A percentile compares a stretch with the other conserved stretches of the same genome.
Evolutionary conservation across 2,797 vertebrate species (phyloP).

Genomic region (Eupleurogrammus muticus): DNA sequence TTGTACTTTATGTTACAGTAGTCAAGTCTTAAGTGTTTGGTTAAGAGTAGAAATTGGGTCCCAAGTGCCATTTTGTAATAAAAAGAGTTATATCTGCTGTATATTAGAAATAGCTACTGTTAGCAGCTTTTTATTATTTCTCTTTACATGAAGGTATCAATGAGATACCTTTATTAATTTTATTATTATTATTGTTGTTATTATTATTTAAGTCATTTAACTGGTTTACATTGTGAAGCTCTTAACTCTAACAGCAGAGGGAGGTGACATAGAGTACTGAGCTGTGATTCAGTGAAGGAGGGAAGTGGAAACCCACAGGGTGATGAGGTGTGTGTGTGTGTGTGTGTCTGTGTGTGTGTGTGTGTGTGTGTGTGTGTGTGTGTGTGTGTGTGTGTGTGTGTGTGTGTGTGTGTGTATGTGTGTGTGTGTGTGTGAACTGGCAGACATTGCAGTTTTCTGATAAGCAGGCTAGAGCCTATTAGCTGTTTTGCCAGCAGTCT

Average conservation of each 20-base stretch:
- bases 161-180: too few species aligned
- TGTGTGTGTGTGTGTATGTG: slow-evolving; percentile 23
- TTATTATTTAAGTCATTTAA: slow-evolving; percentile 42
- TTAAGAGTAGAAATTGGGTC: too few species aligned
- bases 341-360: slow-evolving; percentile 22
- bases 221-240: slow-evolving; percentile 58
- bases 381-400: slow-evolving; percentile 20
- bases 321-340: not conserved
- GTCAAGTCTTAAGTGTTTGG: too few species aligned
- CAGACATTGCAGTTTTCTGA: slow-evolving; percentile 55
- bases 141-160: too few species aligned
- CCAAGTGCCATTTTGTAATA: too few species aligned
- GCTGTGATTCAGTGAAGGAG: slow-evolving; percentile 30
- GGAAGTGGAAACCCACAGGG: slow-evolving; percentile 13
- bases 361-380: slow-evolving; percentile 27
- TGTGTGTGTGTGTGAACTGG: slow-evolving; percentile 22
- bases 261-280: slow-evolving; percentile 17
- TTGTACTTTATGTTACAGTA: too few species aligned
- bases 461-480: slow-evolving; percentile 67
- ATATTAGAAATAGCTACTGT: too few species aligned
- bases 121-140: too few species aligned
- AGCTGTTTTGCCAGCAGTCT: slow-evolving; percentile 62
- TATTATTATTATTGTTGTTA: too few species aligned
- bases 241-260: slow-evolving; percentile 42
- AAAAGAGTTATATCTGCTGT: too few species aligned